Percentiles rank a stretch among this genome's conserved stretches.
Evolutionary conservation across 2,113 vertebrate genomes (phyloP).

Genomic region (Pachyramphus minor): DNA sequence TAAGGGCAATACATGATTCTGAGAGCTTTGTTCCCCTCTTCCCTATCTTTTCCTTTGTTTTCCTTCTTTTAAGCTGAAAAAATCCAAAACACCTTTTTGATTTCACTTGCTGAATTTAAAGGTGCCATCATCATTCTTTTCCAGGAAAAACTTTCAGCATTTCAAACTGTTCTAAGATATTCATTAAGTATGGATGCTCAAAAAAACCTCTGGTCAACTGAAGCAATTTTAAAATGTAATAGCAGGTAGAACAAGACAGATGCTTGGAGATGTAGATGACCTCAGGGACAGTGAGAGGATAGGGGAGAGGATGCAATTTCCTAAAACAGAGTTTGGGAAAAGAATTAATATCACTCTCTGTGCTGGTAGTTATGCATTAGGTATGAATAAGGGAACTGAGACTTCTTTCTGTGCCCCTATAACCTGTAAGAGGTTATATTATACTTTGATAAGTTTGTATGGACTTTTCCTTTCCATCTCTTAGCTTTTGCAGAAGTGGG

Average conservation of each 20-base stretch:
- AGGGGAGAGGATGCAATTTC: neutral
- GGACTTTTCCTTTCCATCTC: neutral
- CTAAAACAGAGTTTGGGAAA: neutral
- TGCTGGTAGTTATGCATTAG: neutral
- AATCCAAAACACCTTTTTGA: neutral
- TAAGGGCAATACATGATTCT: neutral
- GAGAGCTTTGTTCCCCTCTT: neutral
- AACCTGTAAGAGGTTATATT: neutral
- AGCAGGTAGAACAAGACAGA: neutral
- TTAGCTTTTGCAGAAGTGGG: neutral
- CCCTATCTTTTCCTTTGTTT: neutral
- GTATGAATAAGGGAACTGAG: neutral
- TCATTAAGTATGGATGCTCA: neutral
- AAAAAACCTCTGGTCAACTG: neutral
- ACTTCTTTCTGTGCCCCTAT: neutral
- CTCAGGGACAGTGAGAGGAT: neutral
- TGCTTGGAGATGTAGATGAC: neutral
- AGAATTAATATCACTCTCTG: neutral
- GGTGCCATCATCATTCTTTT: neutral
- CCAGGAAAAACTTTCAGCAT: neutral
- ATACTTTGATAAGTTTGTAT: accelerated
- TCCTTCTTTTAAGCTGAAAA: neutral
- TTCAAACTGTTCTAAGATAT: neutral
- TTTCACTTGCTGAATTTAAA: neutral
- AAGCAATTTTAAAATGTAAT: neutral